These are phyloP conservation scores for Thymelicus acteon DNA, from an alignment of 2,888 invertebrate species.

Conservation along the genomic window DNA sequence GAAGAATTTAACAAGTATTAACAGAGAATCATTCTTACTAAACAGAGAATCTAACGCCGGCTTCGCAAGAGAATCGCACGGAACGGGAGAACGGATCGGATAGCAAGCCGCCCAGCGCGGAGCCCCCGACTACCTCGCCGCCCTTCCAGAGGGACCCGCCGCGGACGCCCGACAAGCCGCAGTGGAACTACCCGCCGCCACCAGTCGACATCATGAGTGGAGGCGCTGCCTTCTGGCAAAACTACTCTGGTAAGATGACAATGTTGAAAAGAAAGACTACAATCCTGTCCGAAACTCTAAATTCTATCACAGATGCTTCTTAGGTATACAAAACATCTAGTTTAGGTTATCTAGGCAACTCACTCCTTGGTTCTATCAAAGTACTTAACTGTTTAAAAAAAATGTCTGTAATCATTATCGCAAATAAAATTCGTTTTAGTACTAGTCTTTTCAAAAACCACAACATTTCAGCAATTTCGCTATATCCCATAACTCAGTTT, in stretches of 20 bases:
- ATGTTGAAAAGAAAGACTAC: no score
- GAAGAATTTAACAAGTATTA: background rate
- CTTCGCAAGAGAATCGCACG: conserved; percentile 68
- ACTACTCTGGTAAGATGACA: conserved; percentile 91
- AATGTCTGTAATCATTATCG: no score
- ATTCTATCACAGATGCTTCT: no score
- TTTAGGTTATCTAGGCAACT: no score
- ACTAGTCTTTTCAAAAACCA: no score
- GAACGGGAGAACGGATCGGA: conserved; percentile 79
- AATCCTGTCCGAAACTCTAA: no score
- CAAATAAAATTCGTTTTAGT: no score
- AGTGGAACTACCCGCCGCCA: conserved; percentile 83
- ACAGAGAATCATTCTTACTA: conserved; percentile 29
- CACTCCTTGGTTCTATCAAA: no score
- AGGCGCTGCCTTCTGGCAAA: conserved; percentile 95
- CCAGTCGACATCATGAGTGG: conserved; percentile 92
- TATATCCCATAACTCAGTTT: no score
- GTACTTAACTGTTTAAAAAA: no score
- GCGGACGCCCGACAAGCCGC: conserved; percentile 79
- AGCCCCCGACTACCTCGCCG: conserved; percentile 74
- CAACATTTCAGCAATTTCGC: no score
- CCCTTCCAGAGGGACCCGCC: conserved; percentile 78
- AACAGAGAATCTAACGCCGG: conserved; percentile 71
- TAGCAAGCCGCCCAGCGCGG: conserved; percentile 77
- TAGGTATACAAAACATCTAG: no score